Conservation (phyloP, 2,797 vertebrate genomes). For the Cyclopterus lumpus region DNA sequence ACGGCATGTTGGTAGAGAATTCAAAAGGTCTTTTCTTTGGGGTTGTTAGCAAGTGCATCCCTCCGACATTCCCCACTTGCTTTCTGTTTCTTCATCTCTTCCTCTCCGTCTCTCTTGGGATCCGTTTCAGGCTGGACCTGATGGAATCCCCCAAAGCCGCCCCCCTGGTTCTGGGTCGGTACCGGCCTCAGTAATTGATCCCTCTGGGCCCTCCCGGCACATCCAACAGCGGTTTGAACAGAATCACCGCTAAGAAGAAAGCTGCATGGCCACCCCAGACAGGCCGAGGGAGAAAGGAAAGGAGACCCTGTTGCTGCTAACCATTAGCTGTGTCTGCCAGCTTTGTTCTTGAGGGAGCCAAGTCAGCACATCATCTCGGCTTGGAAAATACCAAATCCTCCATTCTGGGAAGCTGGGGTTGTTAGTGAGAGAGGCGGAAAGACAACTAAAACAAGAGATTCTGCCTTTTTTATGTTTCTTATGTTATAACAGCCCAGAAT, state of each 20-base stretch:
- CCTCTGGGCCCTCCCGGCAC: constrained; percentile 77
- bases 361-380: constrained; percentile 67
- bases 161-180: constrained; percentile 60
- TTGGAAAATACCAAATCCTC: constrained; percentile 41
- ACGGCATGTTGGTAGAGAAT: constrained; percentile 40
- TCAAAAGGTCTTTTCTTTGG: constrained; percentile 53
- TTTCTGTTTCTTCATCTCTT: constrained; percentile 25
- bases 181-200: constrained; percentile 84
- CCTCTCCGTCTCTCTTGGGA: constrained; percentile 50
- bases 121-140: constrained; percentile 39
- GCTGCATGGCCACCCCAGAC: constrained; percentile 73
- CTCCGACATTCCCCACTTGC: not conserved
- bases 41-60: constrained; percentile 39
- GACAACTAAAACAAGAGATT: constrained; percentile 10
- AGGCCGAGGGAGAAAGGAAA: constrained; percentile 39
- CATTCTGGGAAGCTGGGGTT: constrained; percentile 50
- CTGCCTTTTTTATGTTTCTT: constrained; percentile 28
- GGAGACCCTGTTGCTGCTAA: constrained; percentile 67
- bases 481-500: constrained; percentile 25
- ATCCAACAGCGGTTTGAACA: constrained; percentile 75
- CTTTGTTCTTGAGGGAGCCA: constrained; percentile 52
- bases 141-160: constrained; percentile 46
- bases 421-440: constrained; percentile 21
- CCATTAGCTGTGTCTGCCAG: constrained; percentile 69
- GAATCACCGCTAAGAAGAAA: constrained; percentile 77